Conservation (phyloP, 35 echinoderm and acorn worm species). For the Apostichopus californicus region DNA sequence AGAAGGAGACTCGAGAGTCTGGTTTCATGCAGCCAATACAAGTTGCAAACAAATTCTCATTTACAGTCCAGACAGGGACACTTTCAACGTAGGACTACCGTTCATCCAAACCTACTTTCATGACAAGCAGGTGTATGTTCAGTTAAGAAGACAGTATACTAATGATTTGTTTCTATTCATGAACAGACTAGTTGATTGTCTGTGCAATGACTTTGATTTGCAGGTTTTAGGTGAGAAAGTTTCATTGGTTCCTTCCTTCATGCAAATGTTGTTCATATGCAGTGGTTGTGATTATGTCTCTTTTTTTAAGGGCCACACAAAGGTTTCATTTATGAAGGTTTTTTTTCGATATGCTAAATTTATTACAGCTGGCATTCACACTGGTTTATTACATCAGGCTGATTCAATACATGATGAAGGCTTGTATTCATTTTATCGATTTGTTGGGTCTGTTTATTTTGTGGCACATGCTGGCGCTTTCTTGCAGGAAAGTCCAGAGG, state of each 20-base stretch:
- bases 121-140: not conserved
- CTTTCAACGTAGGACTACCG: not conserved
- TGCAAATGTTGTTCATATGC: no score
- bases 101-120: not conserved
- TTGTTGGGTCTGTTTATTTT: constrained; percentile 47
- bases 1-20: constrained; percentile 44
- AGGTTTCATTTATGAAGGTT: not conserved
- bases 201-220: constrained; percentile 18
- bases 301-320: constrained; percentile 31
- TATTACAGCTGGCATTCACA: constrained; percentile 7
- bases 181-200: not conserved
- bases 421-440: constrained; percentile 41
- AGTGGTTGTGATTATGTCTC: no score
- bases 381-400: constrained; percentile 18
- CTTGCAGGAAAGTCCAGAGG: not conserved
- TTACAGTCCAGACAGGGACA: constrained; percentile 12
- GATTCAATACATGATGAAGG: not conserved
- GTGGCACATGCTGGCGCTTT: constrained; percentile 20
- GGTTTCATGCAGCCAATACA: constrained; percentile 33
- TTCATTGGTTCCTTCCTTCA: not conserved
- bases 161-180: not conserved
- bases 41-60: constrained; percentile 13
- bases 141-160: no score
- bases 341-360: constrained; percentile 40
- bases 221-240: not conserved